phyloP scores from a whole-genome alignment of 2,113 vertebrate genomes.

The Protobothrops flavoviridis region DNA sequence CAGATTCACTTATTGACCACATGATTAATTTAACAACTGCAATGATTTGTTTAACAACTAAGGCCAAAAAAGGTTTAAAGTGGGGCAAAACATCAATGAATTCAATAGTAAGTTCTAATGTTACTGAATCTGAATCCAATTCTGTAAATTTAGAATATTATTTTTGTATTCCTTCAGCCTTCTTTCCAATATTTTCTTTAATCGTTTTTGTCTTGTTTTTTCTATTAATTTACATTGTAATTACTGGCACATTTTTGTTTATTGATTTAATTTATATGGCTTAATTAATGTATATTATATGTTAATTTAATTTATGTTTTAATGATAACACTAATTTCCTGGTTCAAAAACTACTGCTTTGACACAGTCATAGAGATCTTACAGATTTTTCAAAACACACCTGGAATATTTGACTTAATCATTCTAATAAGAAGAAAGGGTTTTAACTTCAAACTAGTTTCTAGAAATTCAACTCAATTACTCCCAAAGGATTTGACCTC shows the following conservation, averaged over 20 bases:
- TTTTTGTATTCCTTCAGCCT: not conserved
- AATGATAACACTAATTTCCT: not conserved
- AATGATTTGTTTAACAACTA: not conserved
- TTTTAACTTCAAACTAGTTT: constrained; percentile 16
- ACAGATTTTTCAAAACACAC: not conserved
- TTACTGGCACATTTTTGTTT: not conserved
- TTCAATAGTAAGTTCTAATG: not conserved
- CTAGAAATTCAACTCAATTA: constrained; percentile 13
- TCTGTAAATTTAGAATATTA: not conserved
- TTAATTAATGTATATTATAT: not conserved
- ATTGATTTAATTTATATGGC: not conserved
- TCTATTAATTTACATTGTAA: not conserved
- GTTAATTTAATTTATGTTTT: not conserved
- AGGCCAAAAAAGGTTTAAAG: not conserved
- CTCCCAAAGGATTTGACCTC: constrained; percentile 48
- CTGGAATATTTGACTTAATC: constrained; percentile 4
- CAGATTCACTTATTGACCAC: not conserved
- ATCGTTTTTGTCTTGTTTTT: not conserved
- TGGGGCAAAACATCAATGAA: not conserved
- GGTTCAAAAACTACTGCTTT: not conserved
- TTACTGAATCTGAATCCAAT: not conserved
- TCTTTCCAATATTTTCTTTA: not conserved
- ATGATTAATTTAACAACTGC: not conserved
- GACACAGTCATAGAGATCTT: not conserved
- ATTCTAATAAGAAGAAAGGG: constrained; percentile 3